Percentiles rank a stretch among this genome's conserved stretches.
phyloP scores from a whole-genome alignment of 2,113 vertebrate species.

The Corvus cornix region DNA sequence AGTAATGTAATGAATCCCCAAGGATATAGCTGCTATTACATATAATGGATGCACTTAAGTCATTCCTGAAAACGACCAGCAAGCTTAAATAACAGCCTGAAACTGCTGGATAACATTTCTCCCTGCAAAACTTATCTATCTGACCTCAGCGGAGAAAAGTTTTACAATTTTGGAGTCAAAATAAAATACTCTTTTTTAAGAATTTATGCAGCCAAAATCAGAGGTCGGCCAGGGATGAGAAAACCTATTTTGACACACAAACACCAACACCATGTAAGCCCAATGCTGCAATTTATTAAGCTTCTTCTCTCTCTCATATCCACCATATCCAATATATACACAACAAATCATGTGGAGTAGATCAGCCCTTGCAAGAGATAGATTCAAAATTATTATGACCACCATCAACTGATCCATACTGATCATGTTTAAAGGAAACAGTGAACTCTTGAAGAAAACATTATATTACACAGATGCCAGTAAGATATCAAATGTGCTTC shows the following conservation, averaged over 20 bases:
- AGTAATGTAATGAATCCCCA: slow-evolving; percentile 36
- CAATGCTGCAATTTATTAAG: not conserved
- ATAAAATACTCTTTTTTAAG: not conserved
- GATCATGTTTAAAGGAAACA: slow-evolving; percentile 13
- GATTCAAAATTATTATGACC: not conserved
- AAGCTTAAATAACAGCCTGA: slow-evolving; percentile 27
- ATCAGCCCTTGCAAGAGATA: not conserved
- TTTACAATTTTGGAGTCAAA: not conserved
- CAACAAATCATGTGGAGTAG: not conserved
- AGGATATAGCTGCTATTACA: not conserved
- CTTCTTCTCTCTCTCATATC: not conserved
- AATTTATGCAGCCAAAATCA: not conserved
- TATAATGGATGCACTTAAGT: slow-evolving; percentile 51
- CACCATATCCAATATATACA: not conserved
- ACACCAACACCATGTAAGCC: not conserved
- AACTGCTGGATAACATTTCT: not conserved
- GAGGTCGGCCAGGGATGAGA: not conserved
- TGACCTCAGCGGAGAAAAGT: not conserved
- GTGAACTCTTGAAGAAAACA: not conserved
- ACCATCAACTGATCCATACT: slow-evolving; percentile 4
- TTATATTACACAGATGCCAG: not conserved
- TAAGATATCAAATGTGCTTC: not conserved
- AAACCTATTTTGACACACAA: not conserved
- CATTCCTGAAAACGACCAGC: slow-evolving; percentile 4
- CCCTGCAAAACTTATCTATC: not conserved